Evolutionary conservation across 2,888 invertebrate species (phyloP).

Genomic region (Schrankia costaestrigalis): DNA sequence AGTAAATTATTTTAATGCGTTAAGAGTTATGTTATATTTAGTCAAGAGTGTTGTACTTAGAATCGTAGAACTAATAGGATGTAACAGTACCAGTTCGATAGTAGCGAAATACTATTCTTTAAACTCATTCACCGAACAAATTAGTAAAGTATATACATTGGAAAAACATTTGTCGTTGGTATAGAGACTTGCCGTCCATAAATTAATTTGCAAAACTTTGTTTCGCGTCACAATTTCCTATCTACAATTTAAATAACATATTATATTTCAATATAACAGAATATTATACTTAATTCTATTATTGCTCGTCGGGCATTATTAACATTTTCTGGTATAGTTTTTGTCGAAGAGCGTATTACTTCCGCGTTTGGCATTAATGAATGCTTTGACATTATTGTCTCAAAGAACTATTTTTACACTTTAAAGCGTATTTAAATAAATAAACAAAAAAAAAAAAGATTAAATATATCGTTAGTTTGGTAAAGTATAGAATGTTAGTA

Average conservation of each 20-base stretch:
- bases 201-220: conserved; percentile 65
- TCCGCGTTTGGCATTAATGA: conserved; percentile 42
- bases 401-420: conserved; percentile 74
- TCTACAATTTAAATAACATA: conserved; percentile 33
- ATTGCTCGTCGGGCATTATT: conserved; percentile 63
- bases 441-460: conserved; percentile 52
- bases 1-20: conserved; percentile 9
- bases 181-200: conserved; percentile 72
- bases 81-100: conserved; percentile 1
- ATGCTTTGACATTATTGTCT: conserved; percentile 62
- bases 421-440: conserved; percentile 60
- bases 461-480: conserved; percentile 72
- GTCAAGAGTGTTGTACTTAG: conserved; percentile 10
- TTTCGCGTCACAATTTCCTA: conserved; percentile 48
- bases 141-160: conserved; percentile 15
- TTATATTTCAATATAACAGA: conserved; percentile 42
- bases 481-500: conserved; percentile 71
- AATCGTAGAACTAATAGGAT: conserved; percentile 3
- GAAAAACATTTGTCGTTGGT: conserved; percentile 37
- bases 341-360: conserved; percentile 25
- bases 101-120: conserved; percentile 30
- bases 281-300: conserved; percentile 26
- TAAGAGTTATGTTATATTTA: conserved; percentile 7
- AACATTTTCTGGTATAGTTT: conserved; percentile 48
- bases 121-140: conserved; percentile 21